These are phyloP conservation scores for Pseudocheirus occidentalis DNA, from an alignment of 2,797 vertebrate genomes.

Conservation along the genomic window DNA sequence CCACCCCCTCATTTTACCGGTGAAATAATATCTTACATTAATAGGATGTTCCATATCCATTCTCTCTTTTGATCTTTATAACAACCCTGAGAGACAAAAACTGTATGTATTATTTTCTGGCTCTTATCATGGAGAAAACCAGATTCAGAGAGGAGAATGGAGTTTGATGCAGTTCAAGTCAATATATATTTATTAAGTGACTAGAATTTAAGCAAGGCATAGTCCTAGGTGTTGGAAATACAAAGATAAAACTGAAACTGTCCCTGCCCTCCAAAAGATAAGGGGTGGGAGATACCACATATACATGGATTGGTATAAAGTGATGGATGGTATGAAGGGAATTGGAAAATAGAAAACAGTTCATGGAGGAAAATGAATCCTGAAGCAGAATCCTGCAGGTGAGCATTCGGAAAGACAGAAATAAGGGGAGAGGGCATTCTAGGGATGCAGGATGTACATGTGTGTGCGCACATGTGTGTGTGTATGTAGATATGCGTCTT, in stretches of 20 bases:
- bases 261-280: neutral
- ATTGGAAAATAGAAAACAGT: neutral
- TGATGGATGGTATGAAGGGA: neutral
- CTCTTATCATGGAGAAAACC: neutral
- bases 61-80: neutral
- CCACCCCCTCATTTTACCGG: neutral
- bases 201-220: neutral
- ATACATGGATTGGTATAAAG: neutral
- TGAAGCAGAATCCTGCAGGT: neutral
- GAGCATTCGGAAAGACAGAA: neutral
- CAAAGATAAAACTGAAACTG: neutral
- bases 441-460: neutral
- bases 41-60: neutral
- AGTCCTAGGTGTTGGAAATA: neutral
- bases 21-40: neutral
- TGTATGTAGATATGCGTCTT: neutral
- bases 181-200: neutral
- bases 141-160: neutral
- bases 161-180: neutral
- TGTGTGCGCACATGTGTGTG: neutral
- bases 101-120: neutral
- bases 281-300: neutral
- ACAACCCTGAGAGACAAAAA: neutral
- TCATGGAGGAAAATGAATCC: neutral
- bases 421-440: neutral